Evolutionary conservation across 2,888 invertebrate genomes (phyloP).

Genomic region (Fabriciana adippe): DNA sequence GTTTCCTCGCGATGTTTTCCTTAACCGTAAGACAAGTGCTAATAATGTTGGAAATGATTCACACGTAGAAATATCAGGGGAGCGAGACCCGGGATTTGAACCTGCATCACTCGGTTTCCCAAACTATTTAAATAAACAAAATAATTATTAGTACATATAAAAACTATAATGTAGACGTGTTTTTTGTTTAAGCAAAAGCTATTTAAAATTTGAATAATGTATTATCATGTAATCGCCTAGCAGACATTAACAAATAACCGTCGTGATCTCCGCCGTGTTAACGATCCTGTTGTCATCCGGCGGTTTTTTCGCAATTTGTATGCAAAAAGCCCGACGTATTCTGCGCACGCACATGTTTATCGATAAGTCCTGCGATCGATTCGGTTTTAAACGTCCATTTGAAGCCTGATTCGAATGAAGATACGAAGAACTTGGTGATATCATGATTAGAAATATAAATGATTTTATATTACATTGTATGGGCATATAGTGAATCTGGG

Average conservation of each 20-base stretch:
- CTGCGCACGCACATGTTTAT: slow-evolving; percentile 43
- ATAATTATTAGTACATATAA: too few species aligned
- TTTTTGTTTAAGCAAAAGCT: too few species aligned
- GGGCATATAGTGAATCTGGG: neutral
- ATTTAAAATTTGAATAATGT: neutral
- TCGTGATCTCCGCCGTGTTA: slow-evolving; percentile 18
- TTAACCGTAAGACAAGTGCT: too few species aligned
- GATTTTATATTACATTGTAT: neutral
- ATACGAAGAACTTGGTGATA: slow-evolving; percentile 24
- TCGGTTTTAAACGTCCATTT: slow-evolving; percentile 47
- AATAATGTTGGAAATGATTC: too few species aligned
- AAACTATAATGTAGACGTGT: too few species aligned
- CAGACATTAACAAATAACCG: neutral
- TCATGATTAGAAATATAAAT: slow-evolving; percentile 29
- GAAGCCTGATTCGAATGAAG: slow-evolving; percentile 34
- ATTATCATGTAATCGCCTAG: neutral
- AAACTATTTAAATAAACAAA: too few species aligned
- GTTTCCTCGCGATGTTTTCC: too few species aligned
- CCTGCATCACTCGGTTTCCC: too few species aligned
- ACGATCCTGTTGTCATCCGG: slow-evolving; percentile 33
- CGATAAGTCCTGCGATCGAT: slow-evolving; percentile 51
- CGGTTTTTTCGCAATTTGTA: slow-evolving; percentile 31
- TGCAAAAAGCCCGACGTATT: slow-evolving; percentile 36
- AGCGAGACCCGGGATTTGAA: too few species aligned
- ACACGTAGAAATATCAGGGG: too few species aligned